phyloP scores from a whole-genome alignment of 2,797 vertebrate species.

The Falco berigora region DNA sequence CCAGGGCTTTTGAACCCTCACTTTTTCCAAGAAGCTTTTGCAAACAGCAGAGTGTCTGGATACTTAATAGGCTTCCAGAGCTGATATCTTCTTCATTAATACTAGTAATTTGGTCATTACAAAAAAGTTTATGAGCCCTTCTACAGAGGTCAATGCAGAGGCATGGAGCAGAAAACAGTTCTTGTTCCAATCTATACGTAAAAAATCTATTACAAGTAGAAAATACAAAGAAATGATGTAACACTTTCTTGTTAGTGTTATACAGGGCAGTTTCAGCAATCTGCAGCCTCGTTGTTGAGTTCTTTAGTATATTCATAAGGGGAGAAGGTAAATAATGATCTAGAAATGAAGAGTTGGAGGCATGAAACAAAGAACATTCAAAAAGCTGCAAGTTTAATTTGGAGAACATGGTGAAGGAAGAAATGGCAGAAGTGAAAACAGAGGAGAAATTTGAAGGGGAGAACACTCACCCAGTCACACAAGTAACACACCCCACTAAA shows the following conservation, averaged over 20 bases:
- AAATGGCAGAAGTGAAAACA: background rate
- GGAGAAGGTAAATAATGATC: background rate
- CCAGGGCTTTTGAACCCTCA: background rate
- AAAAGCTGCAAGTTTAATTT: background rate
- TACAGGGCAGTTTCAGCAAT: background rate
- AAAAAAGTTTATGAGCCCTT: background rate
- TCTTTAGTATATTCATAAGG: background rate
- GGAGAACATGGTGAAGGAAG: background rate
- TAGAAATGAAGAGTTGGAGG: background rate
- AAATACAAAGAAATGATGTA: background rate
- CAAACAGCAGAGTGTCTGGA: background rate
- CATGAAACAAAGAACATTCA: background rate
- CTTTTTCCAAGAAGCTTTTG: background rate
- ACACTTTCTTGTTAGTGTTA: background rate
- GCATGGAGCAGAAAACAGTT: background rate
- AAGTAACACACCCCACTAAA: background rate
- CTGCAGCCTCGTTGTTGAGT: background rate
- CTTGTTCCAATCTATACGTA: background rate
- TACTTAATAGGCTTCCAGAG: background rate
- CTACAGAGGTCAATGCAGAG: background rate
- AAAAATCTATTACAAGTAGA: background rate
- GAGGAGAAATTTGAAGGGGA: background rate
- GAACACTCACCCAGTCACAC: background rate
- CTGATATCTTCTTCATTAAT: background rate
- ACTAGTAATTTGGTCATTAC: background rate